Conservation (phyloP, 1,140 invertebrate genomes). For the Ruditapes philippinarum region DNA sequence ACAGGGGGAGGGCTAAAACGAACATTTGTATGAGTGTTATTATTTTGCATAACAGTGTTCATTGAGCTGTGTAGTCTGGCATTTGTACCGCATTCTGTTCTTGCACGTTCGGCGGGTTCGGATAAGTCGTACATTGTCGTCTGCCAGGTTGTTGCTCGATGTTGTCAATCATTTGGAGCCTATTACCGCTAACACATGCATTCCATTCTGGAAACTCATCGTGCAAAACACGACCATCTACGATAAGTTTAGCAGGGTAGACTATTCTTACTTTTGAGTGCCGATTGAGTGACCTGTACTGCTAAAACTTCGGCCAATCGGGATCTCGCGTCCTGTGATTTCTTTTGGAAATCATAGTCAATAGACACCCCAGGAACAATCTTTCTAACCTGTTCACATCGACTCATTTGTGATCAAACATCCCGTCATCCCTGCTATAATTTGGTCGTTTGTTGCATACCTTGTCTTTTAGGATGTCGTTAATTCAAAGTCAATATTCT, state of each 20-base stretch:
- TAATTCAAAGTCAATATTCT: too few species aligned
- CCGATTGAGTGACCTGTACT: neutral
- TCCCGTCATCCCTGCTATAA: constrained; percentile 42
- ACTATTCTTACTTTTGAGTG: neutral
- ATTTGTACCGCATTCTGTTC: neutral
- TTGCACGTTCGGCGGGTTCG: neutral
- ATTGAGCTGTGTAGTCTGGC: too few species aligned
- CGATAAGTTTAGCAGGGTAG: neutral
- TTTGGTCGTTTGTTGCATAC: constrained; percentile 25
- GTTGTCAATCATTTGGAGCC: neutral
- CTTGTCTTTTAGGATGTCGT: too few species aligned
- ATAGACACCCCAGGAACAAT: neutral
- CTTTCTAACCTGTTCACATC: neutral
- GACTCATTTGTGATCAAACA: neutral
- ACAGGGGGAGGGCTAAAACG: too few species aligned
- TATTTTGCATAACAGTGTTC: too few species aligned
- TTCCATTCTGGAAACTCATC: neutral
- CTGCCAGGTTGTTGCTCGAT: neutral
- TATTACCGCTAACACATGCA: neutral
- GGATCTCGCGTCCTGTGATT: constrained; percentile 17
- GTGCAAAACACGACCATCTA: neutral
- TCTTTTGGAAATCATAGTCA: constrained; percentile 28
- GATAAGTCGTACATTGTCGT: neutral
- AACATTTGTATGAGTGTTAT: too few species aligned
- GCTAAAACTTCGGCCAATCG: neutral